phyloP scores from a whole-genome alignment of 2,797 vertebrate species.

The Urophycis tenuis region DNA sequence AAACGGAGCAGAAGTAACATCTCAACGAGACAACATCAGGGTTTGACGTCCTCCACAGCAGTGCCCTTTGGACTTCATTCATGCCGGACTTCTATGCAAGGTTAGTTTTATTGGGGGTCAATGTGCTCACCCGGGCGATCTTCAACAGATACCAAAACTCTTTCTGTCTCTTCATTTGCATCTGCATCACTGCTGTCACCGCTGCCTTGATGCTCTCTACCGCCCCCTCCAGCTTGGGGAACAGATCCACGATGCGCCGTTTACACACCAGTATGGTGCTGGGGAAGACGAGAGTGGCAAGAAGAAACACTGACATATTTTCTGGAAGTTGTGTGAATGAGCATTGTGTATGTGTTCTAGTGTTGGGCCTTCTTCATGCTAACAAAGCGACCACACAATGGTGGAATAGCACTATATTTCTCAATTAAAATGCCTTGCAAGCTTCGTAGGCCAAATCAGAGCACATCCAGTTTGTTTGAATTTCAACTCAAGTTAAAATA shows the following conservation, averaged over 20 bases:
- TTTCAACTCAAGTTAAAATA: not conserved
- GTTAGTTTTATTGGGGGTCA: conserved; percentile 3
- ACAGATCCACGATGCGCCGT: conserved; percentile 91
- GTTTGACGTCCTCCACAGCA: not conserved
- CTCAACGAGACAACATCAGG: not conserved
- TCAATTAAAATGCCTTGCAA: not conserved
- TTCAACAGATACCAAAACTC: conserved; percentile 98
- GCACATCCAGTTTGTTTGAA: not conserved
- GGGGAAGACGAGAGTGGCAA: conserved; percentile 17
- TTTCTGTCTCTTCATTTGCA: conserved; percentile 93
- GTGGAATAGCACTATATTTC: not conserved
- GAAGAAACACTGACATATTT: not conserved
- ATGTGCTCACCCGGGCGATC: conserved; percentile 87
- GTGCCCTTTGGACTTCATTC: not conserved
- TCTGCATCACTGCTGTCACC: conserved; percentile 89
- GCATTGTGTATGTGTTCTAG: not conserved
- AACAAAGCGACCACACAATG: not conserved
- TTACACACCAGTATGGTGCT: conserved; percentile 95
- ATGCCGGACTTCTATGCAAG: not conserved
- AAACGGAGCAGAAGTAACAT: not conserved
- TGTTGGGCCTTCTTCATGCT: not conserved
- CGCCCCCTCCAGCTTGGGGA: conserved; percentile 88
- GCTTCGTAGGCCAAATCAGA: not conserved
- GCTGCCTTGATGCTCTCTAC: conserved; percentile 88
- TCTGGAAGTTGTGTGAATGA: no score